These are phyloP conservation scores for Lophotriccus pileatus DNA, from an alignment of 2,797 vertebrate species.

Conservation along the genomic window DNA sequence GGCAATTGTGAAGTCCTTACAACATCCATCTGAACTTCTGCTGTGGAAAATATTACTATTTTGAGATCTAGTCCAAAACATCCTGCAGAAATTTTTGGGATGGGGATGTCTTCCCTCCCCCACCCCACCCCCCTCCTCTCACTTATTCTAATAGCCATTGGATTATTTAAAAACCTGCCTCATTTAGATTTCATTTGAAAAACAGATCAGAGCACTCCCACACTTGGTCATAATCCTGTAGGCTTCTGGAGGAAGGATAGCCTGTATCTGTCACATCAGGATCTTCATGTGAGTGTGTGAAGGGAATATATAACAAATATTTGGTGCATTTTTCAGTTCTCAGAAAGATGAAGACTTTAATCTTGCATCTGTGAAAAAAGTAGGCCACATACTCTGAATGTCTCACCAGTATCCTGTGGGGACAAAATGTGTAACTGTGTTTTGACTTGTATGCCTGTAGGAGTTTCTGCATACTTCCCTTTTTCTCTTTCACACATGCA, in stretches of 20 bases:
- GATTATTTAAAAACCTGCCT: background rate
- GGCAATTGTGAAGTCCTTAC: background rate
- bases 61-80: background rate
- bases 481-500: background rate
- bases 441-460: constrained; percentile 30
- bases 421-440: constrained; percentile 24
- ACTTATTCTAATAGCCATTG: background rate
- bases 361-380: background rate
- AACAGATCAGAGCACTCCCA: background rate
- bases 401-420: background rate
- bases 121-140: too few relatives aligned
- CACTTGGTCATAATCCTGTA: background rate
- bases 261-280: background rate
- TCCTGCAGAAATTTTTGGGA: background rate
- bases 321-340: background rate
- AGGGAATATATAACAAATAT: background rate
- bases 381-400: background rate
- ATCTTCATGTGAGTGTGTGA: background rate
- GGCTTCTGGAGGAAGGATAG: background rate
- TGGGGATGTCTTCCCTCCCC: fast-evolving
- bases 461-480: background rate
- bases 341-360: background rate
- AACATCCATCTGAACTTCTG: background rate
- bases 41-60: background rate
- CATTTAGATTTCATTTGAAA: background rate